phyloP scores from a whole-genome alignment of 2,888 invertebrate species.

The Chrysopilus asiliformis region DNA sequence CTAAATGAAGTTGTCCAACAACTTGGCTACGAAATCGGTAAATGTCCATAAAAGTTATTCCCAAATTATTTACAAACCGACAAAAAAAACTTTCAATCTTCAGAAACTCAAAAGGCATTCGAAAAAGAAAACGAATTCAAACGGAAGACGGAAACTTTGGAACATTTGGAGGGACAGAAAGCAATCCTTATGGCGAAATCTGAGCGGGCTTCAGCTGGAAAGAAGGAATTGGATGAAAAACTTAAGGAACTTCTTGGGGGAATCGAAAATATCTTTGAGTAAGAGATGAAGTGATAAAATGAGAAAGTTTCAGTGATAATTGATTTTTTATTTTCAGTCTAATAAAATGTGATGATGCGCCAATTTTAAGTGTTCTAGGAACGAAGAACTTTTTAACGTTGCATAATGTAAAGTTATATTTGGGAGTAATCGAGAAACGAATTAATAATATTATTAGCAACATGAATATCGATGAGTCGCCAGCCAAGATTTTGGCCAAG shows the following conservation, averaged over 20 bases:
- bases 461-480: slow-evolving; percentile 28
- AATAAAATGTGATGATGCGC: slow-evolving; percentile 59
- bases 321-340: slow-evolving; percentile 33
- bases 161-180: slow-evolving; percentile 22
- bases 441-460: slow-evolving; percentile 32
- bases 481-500: slow-evolving; percentile 29
- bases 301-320: not conserved
- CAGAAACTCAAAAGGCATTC: slow-evolving; percentile 30
- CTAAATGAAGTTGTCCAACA: slow-evolving; percentile 53
- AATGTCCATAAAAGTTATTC: not conserved
- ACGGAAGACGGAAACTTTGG: slow-evolving; percentile 29
- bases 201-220: slow-evolving; percentile 21
- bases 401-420: slow-evolving; percentile 66
- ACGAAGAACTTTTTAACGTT: slow-evolving; percentile 56
- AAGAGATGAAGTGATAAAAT: slow-evolving; percentile 1
- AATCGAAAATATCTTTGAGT: slow-evolving; percentile 38
- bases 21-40: slow-evolving; percentile 50
- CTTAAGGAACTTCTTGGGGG: slow-evolving; percentile 35
- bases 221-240: slow-evolving; percentile 25
- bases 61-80: not conserved
- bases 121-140: slow-evolving; percentile 27
- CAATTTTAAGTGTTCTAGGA: slow-evolving; percentile 56
- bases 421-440: slow-evolving; percentile 68
- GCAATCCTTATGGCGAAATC: slow-evolving; percentile 20
- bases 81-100: slow-evolving; percentile 1